Evolutionary conservation across 2,113 vertebrate genomes (phyloP).

Genomic region (Noturus placidus): DNA sequence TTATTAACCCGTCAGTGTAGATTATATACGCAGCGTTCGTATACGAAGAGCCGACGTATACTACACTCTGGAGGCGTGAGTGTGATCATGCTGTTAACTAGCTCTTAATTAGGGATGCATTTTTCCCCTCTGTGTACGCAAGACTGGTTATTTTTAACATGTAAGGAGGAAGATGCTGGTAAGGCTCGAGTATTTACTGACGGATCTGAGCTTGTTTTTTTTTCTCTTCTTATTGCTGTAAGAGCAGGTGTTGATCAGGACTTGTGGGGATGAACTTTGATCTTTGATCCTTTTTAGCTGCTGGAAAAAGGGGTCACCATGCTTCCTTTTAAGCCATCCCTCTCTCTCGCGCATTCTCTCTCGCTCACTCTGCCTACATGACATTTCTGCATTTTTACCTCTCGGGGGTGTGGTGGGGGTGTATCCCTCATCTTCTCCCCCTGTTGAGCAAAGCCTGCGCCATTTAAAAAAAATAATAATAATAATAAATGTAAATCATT

Average conservation of each 20-base stretch:
- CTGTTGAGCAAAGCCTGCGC: slow-evolving; percentile 34
- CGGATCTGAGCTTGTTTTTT: slow-evolving; percentile 59
- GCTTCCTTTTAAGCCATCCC: slow-evolving; percentile 71
- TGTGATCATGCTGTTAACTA: slow-evolving; percentile 56
- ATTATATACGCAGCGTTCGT: slow-evolving; percentile 55
- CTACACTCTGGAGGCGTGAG: slow-evolving; percentile 47
- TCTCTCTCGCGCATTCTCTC: neutral
- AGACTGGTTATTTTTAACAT: slow-evolving; percentile 68
- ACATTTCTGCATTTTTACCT: slow-evolving; percentile 63
- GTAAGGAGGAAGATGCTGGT: slow-evolving; percentile 50
- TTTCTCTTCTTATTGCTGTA: slow-evolving; percentile 23
- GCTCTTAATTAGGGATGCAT: slow-evolving; percentile 55
- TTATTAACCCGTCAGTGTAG: slow-evolving; percentile 56
- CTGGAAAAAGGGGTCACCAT: slow-evolving; percentile 66
- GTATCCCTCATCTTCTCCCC: neutral
- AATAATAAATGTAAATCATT: slow-evolving; percentile 55
- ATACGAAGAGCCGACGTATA: slow-evolving; percentile 45
- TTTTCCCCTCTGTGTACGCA: slow-evolving; percentile 56
- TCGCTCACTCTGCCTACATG: slow-evolving; percentile 56
- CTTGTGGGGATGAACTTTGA: slow-evolving; percentile 56
- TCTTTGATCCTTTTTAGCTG: slow-evolving; percentile 63
- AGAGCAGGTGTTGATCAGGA: slow-evolving; percentile 50
- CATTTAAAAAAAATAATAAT: neutral
- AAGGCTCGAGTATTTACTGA: slow-evolving; percentile 56
- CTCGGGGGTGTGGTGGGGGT: slow-evolving; percentile 49